phyloP scores from a whole-genome alignment of 2,888 invertebrate genomes.

The Monopis laevigella region DNA sequence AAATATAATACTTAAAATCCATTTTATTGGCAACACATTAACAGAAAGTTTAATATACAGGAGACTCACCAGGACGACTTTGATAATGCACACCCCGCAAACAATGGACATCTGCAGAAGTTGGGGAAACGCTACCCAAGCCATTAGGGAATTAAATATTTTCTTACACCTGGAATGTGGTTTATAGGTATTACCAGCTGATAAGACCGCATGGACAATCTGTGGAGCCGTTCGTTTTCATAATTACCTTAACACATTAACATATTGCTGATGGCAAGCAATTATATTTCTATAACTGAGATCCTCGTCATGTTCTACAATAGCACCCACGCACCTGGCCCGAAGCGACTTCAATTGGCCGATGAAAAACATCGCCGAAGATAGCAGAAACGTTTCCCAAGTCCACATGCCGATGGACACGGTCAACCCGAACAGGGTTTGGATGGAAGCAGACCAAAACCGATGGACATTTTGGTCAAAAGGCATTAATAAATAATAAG shows the following conservation, averaged over 20 bases:
- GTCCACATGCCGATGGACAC: background rate
- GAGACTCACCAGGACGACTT: background rate
- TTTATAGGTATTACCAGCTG: too few relatives aligned
- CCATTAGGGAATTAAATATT: conserved; percentile 4
- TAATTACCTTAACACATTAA: conserved; percentile 2
- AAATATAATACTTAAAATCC: too few relatives aligned
- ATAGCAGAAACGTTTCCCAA: background rate
- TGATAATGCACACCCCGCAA: conserved; percentile 1
- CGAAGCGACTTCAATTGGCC: background rate
- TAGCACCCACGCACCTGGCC: background rate
- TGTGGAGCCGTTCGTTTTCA: too few relatives aligned
- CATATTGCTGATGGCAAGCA: background rate
- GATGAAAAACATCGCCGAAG: background rate
- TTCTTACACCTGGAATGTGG: conserved; percentile 3
- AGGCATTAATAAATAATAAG: background rate
- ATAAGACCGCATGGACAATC: too few relatives aligned
- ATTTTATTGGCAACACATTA: too few relatives aligned
- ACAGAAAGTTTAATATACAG: too few relatives aligned
- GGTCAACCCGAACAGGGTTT: background rate
- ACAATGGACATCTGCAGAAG: conserved; percentile 1
- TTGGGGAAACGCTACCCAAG: conserved; percentile 4
- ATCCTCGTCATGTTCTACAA: background rate
- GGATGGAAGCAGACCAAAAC: background rate
- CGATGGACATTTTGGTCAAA: background rate
- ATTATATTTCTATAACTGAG: background rate